These are phyloP conservation scores for Agapostemon virescens DNA, from an alignment of 2,888 invertebrate species.

Conservation along the genomic window DNA sequence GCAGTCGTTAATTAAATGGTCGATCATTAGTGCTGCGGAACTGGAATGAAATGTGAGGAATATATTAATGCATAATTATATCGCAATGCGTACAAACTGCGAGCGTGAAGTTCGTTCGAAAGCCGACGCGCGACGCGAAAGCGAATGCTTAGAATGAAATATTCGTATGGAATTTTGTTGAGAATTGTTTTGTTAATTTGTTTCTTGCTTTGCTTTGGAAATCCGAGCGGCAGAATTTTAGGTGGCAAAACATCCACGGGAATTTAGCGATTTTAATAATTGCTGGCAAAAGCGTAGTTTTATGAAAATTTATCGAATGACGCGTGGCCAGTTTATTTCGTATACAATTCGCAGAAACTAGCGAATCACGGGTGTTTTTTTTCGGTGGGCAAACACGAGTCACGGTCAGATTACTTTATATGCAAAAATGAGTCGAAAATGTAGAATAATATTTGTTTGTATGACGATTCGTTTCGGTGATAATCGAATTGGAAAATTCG, in stretches of 20 bases:
- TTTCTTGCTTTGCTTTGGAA: background rate
- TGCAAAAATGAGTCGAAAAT: background rate
- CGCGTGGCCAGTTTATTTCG: background rate
- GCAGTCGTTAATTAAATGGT: background rate
- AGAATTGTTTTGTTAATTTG: background rate
- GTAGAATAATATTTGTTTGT: background rate
- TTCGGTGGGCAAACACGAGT: background rate
- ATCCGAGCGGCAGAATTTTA: background rate
- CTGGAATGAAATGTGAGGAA: background rate
- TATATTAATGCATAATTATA: background rate
- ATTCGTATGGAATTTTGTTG: background rate
- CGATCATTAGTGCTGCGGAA: background rate
- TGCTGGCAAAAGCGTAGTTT: background rate
- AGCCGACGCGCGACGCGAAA: background rate
- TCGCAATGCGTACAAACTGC: background rate
- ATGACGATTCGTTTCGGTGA: background rate
- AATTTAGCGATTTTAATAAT: background rate
- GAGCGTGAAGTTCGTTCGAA: background rate
- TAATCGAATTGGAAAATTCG: constrained; percentile 1
- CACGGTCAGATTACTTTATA: background rate
- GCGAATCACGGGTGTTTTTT: too few relatives aligned
- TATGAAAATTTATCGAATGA: background rate
- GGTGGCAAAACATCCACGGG: background rate
- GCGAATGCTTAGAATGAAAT: too few relatives aligned
- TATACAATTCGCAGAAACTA: background rate